Base-by-base conservation (phyloP, 1,140 invertebrate species). In the Charaxes varanes region DNA sequence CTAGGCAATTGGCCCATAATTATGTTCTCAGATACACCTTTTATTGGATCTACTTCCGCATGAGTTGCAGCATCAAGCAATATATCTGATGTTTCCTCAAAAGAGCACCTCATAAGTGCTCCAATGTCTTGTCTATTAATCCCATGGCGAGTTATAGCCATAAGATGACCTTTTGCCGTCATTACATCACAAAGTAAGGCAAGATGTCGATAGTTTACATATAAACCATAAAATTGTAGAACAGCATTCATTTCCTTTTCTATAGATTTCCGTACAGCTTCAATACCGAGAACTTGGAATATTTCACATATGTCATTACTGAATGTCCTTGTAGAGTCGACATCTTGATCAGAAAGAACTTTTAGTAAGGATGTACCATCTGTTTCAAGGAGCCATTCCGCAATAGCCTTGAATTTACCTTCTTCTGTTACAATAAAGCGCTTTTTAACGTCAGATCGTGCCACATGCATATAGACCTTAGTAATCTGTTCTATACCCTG, bases 301-400 rank as follows among this genome's bases (percentile, higher is more conserved):
- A 99, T 99, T 87, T 99, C 98, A 60, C 98, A 99, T 85, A 99
- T 99, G 67, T 99, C 98, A 84, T 99, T 99, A 63, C 96, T 98
- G 59, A 94, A 97, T 1, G 98, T 99, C 48, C 98, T 87, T 2
- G 97, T 91, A 2, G 97, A 96, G 85, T 99, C 98, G 0, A 99
- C 97, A 68, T 99, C 96, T 28, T 95, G 87, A 84, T 99, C 98
- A 41, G 95, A 97, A 0, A 99, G 84, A 4, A 99, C 97, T 85
- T 96, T 95, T 94, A 98, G 98, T 61, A 99, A 88, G 53, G 95
- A 96, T 0, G 98, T 99, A 71, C 98, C 98, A 64, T 99, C 98
- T 61, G 98, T 99, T 91, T 99, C 98, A 19, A 99, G 85, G n/a
- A 99, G 87, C 98, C 98, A 99, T 81, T 99, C 98, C 10, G 96